Base-by-base conservation (phyloP, 2,113 vertebrate species). In the Chrysochloris asiatica region DNA sequence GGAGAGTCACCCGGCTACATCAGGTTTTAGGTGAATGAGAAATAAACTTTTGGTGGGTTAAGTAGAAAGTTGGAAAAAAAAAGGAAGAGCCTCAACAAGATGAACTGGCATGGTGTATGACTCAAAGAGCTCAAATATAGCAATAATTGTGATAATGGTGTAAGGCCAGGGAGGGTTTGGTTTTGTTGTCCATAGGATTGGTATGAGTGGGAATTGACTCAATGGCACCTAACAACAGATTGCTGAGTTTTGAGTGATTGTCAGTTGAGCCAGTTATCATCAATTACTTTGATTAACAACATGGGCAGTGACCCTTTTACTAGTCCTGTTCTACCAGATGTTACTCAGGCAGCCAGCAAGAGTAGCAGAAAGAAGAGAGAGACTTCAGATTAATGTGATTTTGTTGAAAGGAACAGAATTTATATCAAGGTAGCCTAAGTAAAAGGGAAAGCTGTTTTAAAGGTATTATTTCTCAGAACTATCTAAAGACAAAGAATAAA, bases 361-460 rank as follows among this genome's bases (percentile, higher is more conserved):
- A 22, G 47, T 6, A 14, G 19, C 22, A 69, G 54, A 81, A 52
- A 89, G 26, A 38, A 69, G 54, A 81, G 47, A 89, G 26, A 38
- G 22, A 13, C 61, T 81, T 73, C 59, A 75, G 26, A 61, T 61
- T 73, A 92, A 77, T 45, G 28, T 28, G 81, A 36, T 79, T 83
- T 85, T 65, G 56, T 90, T 83, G 47, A 86, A 88, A 81, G 75
- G 24, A 93, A 83, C 24, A 93, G 13, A 83, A 82, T 80, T 91
- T 81, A 52, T 43, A 50, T 92, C 65, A 14, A 38, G 13, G 7
- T 24, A 89, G 41, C 41, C 65, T n/a, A 52, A 72, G 47, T 83
- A 19, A 86, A 76, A 83, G 41, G 36, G 22, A 59, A 59, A 59
- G 13, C 76, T 87, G 47, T 73, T 85, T 94, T 75, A 84, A 87